Evolutionary conservation across 2,113 vertebrate species (phyloP), one percentile per base, ranked within the genome.

Genomic region (Origma solitaria): DNA sequence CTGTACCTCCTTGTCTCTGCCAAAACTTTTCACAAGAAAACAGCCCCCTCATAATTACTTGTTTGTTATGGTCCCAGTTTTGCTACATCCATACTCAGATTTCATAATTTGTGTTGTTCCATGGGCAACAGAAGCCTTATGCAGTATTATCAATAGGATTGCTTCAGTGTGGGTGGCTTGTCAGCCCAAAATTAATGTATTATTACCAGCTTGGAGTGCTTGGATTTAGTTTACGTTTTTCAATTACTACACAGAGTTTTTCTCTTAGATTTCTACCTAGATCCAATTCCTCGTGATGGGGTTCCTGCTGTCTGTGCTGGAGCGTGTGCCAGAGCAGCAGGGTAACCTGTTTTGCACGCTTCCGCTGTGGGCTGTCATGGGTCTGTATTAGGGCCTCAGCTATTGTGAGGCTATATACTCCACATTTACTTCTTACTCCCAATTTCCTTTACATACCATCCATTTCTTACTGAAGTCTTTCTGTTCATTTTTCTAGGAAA

Each of bases 231-330:
- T 88, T 33, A 73, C 2, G 0, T 83, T 83, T 72, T 89, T 57
- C 31, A 47, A 0, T 88, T 77, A 16, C 25, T 77, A 13, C 19
- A 4, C 40, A 11, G 72, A 61, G 57, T 47, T 69, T 49, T 61
- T 65, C 35, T 56, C 0, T 77, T 76, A 33, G 25, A 42, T 76
- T 31, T 64, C 57, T 72, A 9, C 13, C 17, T 62, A 35, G 54
- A 65, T 69, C 15, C 6, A 33, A 0, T 33, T 86, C 11, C 7
- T 58, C 7, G 4, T 12, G 15, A 40, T 30, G 17, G 18, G 6
- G 33, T 82, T 83, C 33, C 75, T 71, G 21, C 17, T 0, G 0
- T 70, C 27, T 25, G 38, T 86, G 53, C 66, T 80, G 44, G 31
- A 82, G 57, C 16, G 9, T 31, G 3, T 76, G 44, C 57, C 33